These are phyloP conservation scores for Pseudomugil gertrudae DNA, from an alignment of 2,797 vertebrate species.

Conservation along the genomic window DNA sequence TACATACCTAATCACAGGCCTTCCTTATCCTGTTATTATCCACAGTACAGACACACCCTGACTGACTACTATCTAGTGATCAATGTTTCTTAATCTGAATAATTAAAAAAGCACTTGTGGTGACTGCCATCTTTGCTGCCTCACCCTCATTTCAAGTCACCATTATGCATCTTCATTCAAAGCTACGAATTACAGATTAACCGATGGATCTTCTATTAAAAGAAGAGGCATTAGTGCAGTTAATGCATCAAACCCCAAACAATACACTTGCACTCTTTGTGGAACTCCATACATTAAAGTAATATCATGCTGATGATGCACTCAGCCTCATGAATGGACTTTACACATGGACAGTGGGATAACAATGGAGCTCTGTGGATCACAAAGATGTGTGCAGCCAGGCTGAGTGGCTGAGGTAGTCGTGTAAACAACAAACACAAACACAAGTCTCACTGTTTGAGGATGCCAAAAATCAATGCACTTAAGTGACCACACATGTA, in stretches of 20 bases:
- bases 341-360: slow-evolving; percentile 35
- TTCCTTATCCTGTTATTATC: slow-evolving; percentile 47
- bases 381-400: slow-evolving; percentile 32
- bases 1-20: slow-evolving; percentile 34
- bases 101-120: not conserved
- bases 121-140: not conserved
- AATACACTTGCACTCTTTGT: slow-evolving; percentile 17
- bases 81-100: not conserved
- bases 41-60: slow-evolving; percentile 40
- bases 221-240: not conserved
- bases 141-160: not conserved
- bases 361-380: slow-evolving; percentile 69
- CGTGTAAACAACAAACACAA: slow-evolving; percentile 34
- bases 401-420: slow-evolving; percentile 16
- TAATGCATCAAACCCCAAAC: not conserved
- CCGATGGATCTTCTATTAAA: not conserved
- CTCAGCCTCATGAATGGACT: slow-evolving; percentile 65
- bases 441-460: not conserved
- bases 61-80: slow-evolving; percentile 16
- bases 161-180: not conserved
- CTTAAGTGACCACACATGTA: not conserved
- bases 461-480: not conserved
- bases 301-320: slow-evolving; percentile 62
- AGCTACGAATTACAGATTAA: not conserved
- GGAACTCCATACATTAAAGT: slow-evolving; percentile 46